Percentiles rank a stretch among this genome's conserved stretches.
These are phyloP conservation scores for Percopsis transmontana DNA, from an alignment of 2,113 vertebrate genomes.

Conservation along the genomic window DNA sequence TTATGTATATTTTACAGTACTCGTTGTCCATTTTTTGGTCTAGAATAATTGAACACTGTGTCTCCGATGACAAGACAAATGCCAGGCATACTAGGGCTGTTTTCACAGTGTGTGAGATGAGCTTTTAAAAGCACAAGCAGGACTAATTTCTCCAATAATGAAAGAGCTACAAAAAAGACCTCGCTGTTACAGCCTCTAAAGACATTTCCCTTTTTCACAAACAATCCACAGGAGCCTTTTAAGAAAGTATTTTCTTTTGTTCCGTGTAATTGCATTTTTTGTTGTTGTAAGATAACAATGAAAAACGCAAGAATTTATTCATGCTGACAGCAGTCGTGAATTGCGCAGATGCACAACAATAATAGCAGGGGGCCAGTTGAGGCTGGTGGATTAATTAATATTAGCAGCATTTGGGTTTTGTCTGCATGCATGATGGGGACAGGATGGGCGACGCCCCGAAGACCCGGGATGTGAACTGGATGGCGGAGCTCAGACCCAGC, in stretches of 20 bases:
- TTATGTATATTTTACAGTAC: no score
- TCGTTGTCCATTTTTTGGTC: no score
- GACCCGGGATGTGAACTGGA: slow-evolving; percentile 62
- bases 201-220: background rate
- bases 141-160: background rate
- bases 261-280: slow-evolving; percentile 29
- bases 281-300: slow-evolving; percentile 21
- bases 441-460: slow-evolving; percentile 36
- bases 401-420: slow-evolving; percentile 41
- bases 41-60: no score
- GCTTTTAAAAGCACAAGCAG: background rate
- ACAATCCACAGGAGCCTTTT: slow-evolving; percentile 4
- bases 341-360: slow-evolving; percentile 34
- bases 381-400: slow-evolving; percentile 64
- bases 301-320: slow-evolving; percentile 27
- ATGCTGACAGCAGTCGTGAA: slow-evolving; percentile 23
- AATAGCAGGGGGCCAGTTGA: slow-evolving; percentile 39
- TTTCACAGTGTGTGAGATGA: background rate
- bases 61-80: background rate
- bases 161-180: background rate
- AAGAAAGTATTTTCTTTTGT: slow-evolving; percentile 29
- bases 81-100: background rate
- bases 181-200: background rate
- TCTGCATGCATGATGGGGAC: slow-evolving; percentile 27
- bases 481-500: slow-evolving; percentile 36